These are phyloP conservation scores for Eristalis tenax DNA, from an alignment of 2,888 invertebrate genomes.

Conservation along the genomic window DNA sequence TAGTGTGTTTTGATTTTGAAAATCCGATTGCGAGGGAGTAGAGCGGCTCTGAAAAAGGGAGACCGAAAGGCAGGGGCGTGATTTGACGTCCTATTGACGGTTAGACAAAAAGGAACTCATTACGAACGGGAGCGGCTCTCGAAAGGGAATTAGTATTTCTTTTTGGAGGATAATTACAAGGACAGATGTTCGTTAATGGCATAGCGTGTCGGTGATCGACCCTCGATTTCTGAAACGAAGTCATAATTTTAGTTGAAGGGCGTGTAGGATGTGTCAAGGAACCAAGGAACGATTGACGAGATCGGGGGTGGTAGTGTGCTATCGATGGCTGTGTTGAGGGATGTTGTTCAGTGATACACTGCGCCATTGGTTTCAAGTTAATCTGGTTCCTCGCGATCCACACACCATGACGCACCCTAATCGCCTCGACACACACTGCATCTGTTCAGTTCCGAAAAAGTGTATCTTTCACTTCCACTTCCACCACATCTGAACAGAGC, in stretches of 20 bases:
- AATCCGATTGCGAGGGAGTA: constrained; percentile 67
- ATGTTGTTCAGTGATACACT: not conserved
- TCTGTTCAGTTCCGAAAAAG: constrained; percentile 22
- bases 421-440: not conserved
- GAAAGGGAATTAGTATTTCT: not conserved
- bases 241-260: not conserved
- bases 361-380: not conserved
- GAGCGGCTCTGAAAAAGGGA: not conserved
- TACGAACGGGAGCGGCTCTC: not conserved
- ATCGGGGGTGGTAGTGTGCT: not conserved
- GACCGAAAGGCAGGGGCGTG: constrained; percentile 30
- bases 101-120: constrained; percentile 37
- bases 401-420: constrained; percentile 3
- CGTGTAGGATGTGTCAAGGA: not conserved
- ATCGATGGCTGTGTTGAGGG: not conserved
- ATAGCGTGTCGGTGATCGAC: constrained; percentile 21
- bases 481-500: no score
- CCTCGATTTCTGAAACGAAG: not conserved
- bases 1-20: constrained; percentile 62
- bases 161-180: constrained; percentile 33
- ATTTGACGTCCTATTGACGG: constrained; percentile 65
- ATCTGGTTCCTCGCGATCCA: not conserved
- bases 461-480: not conserved
- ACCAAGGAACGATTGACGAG: not conserved
- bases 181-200: constrained; percentile 54